Percentiles rank a stretch among this genome's conserved stretches.
Evolutionary conservation across 2,113 vertebrate genomes (phyloP).

Genomic region (Ursus arctos): DNA sequence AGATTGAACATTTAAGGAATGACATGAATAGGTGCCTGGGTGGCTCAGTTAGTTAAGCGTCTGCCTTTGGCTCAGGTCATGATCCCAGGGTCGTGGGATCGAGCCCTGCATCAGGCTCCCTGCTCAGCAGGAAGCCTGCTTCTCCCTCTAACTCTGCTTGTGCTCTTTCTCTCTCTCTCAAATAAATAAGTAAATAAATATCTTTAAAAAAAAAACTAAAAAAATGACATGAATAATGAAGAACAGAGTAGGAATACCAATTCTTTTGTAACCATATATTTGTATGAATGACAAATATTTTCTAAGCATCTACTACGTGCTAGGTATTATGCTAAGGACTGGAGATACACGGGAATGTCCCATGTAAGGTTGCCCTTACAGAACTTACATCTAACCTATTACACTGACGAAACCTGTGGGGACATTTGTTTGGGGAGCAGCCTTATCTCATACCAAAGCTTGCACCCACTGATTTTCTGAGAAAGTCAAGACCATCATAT

Average conservation of each 20-base stretch:
- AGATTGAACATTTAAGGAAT: neutral
- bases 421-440: neutral
- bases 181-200: neutral
- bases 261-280: neutral
- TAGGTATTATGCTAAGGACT: neutral
- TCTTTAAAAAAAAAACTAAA: neutral
- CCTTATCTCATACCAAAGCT: neutral
- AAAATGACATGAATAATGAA: neutral
- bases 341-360: neutral
- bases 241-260: neutral
- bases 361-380: neutral
- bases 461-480: neutral
- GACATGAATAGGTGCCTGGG: neutral
- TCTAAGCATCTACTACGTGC: neutral
- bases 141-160: neutral
- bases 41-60: neutral
- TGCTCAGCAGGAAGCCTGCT: neutral
- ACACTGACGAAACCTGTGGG: neutral
- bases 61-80: neutral
- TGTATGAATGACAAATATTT: neutral
- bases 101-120: neutral
- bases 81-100: neutral
- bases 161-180: neutral
- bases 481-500: neutral
- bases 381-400: neutral